Percentiles rank a stretch among this genome's conserved stretches.
These are phyloP conservation scores for Tiaroga cobitis DNA, from an alignment of 2,797 vertebrate genomes.

Conservation along the genomic window DNA sequence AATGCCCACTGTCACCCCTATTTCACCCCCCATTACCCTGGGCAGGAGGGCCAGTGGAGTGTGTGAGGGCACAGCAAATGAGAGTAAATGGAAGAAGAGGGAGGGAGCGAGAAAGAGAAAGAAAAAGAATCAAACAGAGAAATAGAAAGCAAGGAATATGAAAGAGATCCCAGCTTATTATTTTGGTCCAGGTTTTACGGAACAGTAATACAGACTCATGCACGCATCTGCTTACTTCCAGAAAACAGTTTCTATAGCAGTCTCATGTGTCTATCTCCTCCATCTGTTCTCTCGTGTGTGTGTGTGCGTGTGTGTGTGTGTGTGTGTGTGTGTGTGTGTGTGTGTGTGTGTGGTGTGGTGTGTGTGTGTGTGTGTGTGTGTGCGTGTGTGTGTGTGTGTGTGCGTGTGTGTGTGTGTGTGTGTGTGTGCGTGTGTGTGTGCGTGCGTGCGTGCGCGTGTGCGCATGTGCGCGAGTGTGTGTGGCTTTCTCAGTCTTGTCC, in stretches of 20 bases:
- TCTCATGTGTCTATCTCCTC: background rate
- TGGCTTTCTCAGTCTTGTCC: background rate
- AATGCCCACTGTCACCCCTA: constrained; percentile 70
- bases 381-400: background rate
- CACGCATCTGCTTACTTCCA: background rate
- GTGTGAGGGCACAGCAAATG: constrained; percentile 49
- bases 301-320: background rate
- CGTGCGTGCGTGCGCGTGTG: background rate
- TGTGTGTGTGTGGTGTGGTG: background rate
- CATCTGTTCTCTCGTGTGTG: background rate
- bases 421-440: background rate
- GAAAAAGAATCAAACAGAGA: background rate
- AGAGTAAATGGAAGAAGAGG: constrained; percentile 51
- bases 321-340: background rate
- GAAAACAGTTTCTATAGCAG: constrained; percentile 5
- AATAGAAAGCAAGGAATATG: background rate
- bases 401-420: background rate
- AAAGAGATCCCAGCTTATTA: background rate
- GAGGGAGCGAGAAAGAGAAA: constrained; percentile 25
- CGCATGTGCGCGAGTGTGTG: background rate
- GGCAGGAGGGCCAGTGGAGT: constrained; percentile 50
- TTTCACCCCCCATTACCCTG: constrained; percentile 78
- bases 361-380: background rate
- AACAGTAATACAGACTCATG: background rate
- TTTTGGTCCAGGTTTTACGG: background rate